Percentiles rank a stretch among this genome's conserved stretches.
These are phyloP conservation scores for Clivina fossor DNA, from an alignment of 2,888 invertebrate genomes.

Conservation along the genomic window DNA sequence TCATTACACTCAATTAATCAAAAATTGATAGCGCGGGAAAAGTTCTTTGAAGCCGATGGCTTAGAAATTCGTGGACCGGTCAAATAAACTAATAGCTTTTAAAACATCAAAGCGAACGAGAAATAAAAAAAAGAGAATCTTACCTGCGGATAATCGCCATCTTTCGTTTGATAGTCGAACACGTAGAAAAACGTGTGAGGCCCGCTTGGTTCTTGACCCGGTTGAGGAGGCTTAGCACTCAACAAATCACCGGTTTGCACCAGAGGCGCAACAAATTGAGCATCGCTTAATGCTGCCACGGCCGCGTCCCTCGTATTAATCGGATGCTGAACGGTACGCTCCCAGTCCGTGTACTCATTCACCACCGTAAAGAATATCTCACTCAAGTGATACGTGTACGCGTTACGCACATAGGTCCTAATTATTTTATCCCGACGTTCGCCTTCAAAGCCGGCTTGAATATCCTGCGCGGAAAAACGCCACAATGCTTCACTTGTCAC, in stretches of 20 bases:
- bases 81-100: too few relatives aligned
- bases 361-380: constrained; percentile 96
- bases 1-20: constrained; percentile 28
- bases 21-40: constrained; percentile 22
- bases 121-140: constrained; percentile 44
- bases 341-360: constrained; percentile 98
- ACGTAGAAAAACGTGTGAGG: constrained; percentile 87
- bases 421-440: constrained; percentile 84
- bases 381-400: constrained; percentile 92
- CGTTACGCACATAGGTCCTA: constrained; percentile 90
- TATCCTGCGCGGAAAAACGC: constrained; percentile 82
- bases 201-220: constrained; percentile 61
- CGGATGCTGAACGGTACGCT: constrained; percentile 85
- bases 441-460: constrained; percentile 83
- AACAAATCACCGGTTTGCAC: constrained; percentile 82
- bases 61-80: background rate
- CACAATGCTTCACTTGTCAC: constrained; percentile 91
- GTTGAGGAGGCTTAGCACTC: constrained; percentile 67
- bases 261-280: constrained; percentile 89
- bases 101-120: background rate
- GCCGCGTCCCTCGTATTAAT: constrained; percentile 87
- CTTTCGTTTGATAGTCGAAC: constrained; percentile 88
- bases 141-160: constrained; percentile 85
- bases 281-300: constrained; percentile 89
- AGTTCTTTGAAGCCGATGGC: constrained; percentile 10